These are phyloP conservation scores for Quadroppia sp. DNA, from an alignment of 2,888 invertebrate genomes.

Conservation along the genomic window DNA sequence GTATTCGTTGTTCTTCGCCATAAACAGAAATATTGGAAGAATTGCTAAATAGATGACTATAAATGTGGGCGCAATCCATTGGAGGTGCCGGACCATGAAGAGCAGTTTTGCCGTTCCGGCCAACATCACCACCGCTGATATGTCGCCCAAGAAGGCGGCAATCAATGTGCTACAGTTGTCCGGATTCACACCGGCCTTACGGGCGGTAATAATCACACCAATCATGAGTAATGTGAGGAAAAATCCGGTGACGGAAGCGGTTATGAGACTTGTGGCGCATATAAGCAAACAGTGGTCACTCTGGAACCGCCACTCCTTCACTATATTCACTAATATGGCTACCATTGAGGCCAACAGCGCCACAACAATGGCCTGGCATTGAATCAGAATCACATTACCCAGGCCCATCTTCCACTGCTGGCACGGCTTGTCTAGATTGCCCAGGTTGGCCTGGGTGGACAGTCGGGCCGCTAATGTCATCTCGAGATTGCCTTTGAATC, in stretches of 20 bases:
- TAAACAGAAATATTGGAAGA: constrained; percentile 74
- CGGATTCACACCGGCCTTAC: constrained; percentile 67
- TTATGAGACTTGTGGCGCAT: constrained; percentile 78
- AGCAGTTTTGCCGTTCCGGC: constrained; percentile 71
- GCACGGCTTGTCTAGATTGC: constrained; percentile 54
- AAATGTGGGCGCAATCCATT: constrained; percentile 53
- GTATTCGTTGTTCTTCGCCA: constrained; percentile 73
- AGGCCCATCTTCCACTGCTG: constrained; percentile 54
- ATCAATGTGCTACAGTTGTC: constrained; percentile 94
- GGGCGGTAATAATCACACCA: constrained; percentile 45
- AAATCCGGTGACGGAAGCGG: constrained; percentile 76
- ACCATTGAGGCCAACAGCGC: constrained; percentile 56
- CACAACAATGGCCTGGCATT: constrained; percentile 54
- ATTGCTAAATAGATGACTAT: constrained; percentile 64
- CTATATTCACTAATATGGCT: constrained; percentile 54
- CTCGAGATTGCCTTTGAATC: constrained; percentile 60
- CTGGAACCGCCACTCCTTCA: constrained; percentile 25
- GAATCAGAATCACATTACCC: constrained; percentile 57
- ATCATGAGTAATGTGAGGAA: constrained; percentile 45
- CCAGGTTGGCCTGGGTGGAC: constrained; percentile 59
- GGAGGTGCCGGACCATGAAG: background rate
- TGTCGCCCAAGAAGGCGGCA: constrained; percentile 83
- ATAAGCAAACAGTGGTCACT: constrained; percentile 73
- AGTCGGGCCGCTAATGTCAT: constrained; percentile 60
- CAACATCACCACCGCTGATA: constrained; percentile 76